Percentiles rank a stretch among this genome's conserved stretches.
phyloP scores from a whole-genome alignment of 64 coral and sea anemone genomes.

The Dendronephthya gigantea region DNA sequence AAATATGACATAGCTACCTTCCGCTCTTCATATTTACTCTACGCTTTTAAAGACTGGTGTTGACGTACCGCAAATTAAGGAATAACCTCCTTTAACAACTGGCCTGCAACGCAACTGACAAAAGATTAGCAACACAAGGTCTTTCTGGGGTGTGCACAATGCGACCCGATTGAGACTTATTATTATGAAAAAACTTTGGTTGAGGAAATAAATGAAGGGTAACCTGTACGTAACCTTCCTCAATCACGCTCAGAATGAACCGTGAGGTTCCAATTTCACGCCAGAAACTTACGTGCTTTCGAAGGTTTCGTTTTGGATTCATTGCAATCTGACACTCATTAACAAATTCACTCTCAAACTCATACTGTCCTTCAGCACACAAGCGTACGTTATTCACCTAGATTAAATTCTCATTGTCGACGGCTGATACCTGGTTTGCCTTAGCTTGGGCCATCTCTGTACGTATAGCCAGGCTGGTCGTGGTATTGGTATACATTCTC shows the following conservation, averaged over 20 bases:
- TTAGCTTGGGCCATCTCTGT: too few species aligned
- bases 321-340: too few species aligned
- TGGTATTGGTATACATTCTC: too few species aligned
- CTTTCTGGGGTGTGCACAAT: too few species aligned
- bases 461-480: too few species aligned
- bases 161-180: constrained; percentile 2
- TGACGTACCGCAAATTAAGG: too few species aligned
- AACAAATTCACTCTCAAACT: not conserved
- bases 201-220: not conserved
- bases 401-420: too few species aligned
- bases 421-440: too few species aligned
- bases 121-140: constrained; percentile 20
- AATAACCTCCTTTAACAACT: constrained; percentile 27
- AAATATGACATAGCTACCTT: too few species aligned
- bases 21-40: too few species aligned
- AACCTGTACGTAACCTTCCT: constrained; percentile 20
- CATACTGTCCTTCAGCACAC: not conserved
- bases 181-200: not conserved
- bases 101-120: constrained; percentile 1
- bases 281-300: constrained; percentile 13
- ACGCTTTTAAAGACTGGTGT: too few species aligned
- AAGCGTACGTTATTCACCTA: too few species aligned
- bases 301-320: constrained; percentile 22
- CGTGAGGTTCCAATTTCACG: not conserved
- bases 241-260: constrained; percentile 19